phyloP scores from a whole-genome alignment of 2,113 vertebrate species.

The Plectropomus leopardus region DNA sequence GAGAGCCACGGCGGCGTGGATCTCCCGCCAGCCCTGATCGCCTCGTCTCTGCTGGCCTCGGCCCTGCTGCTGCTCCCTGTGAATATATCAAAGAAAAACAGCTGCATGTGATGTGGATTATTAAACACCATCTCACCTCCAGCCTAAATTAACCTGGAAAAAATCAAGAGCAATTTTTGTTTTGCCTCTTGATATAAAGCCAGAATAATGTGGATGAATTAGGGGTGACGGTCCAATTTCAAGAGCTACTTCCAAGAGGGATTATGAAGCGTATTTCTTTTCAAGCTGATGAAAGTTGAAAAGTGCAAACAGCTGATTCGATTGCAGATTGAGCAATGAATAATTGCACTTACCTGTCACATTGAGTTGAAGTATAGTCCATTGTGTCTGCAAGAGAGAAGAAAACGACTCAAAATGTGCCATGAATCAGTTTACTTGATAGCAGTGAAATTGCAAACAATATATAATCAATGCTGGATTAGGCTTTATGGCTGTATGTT shows the following conservation, averaged over 20 bases:
- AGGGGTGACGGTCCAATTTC: slow-evolving; percentile 9
- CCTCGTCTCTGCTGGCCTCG: slow-evolving; percentile 84
- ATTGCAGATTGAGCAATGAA: slow-evolving; percentile 19
- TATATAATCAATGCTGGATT: slow-evolving; percentile 30
- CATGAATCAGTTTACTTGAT: slow-evolving; percentile 27
- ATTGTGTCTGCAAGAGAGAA: slow-evolving; percentile 87
- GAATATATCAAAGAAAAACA: slow-evolving; percentile 43
- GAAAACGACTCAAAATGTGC: slow-evolving; percentile 63
- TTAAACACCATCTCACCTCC: background rate
- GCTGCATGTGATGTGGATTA: background rate
- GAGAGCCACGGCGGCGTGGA: slow-evolving; percentile 97
- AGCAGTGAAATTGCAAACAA: slow-evolving; percentile 39
- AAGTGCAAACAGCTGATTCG: slow-evolving; percentile 40
- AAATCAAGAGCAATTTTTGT: slow-evolving; percentile 15
- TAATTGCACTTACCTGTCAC: slow-evolving; percentile 89
- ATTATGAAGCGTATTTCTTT: slow-evolving; percentile 28
- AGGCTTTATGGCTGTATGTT: background rate
- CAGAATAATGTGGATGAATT: slow-evolving; percentile 22
- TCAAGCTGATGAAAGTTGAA: slow-evolving; percentile 27
- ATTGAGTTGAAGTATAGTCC: slow-evolving; percentile 88
- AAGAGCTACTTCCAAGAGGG: slow-evolving; percentile 18
- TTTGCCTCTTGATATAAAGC: background rate
- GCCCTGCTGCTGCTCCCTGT: slow-evolving; percentile 86
- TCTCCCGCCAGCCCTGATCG: slow-evolving; percentile 95
- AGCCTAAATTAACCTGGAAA: background rate